phyloP scores from a whole-genome alignment of 2,797 vertebrate species.

The Microchirus variegatus region DNA sequence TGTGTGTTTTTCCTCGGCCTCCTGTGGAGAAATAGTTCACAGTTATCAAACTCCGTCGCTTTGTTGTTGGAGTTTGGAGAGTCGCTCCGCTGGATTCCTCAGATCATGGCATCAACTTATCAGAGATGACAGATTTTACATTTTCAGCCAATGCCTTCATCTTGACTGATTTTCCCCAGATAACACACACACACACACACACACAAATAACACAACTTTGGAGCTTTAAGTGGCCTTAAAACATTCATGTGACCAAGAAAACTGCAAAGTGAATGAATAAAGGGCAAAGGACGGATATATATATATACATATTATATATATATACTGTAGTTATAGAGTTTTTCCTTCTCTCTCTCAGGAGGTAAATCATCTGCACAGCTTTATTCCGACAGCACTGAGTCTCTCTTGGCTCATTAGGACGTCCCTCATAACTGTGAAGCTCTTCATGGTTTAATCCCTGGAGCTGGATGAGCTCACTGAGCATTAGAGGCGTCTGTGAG shows the following conservation, averaged over 20 bases:
- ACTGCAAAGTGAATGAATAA: slow-evolving; percentile 29
- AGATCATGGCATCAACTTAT: slow-evolving; percentile 25
- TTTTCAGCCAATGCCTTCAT: slow-evolving; percentile 16
- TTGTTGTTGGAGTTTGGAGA: too few relatives aligned
- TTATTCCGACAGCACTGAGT: slow-evolving; percentile 35
- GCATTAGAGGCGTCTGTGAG: slow-evolving; percentile 32
- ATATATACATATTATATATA: too few relatives aligned
- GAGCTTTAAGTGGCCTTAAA: slow-evolving; percentile 19
- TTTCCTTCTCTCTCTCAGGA: too few relatives aligned
- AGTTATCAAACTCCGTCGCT: slow-evolving; percentile 27
- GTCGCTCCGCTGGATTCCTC: slow-evolving; percentile 25
- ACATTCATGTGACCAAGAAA: slow-evolving; percentile 10
- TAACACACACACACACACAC: background rate
- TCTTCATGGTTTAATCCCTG: slow-evolving; percentile 45
- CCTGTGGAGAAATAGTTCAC: slow-evolving; percentile 26
- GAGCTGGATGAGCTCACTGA: slow-evolving; percentile 46
- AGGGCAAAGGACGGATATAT: slow-evolving; percentile 19
- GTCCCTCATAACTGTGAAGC: slow-evolving; percentile 52
- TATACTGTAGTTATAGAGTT: background rate
- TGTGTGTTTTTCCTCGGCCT: slow-evolving; percentile 33
- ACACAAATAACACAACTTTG: background rate
- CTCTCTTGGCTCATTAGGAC: slow-evolving; percentile 57
- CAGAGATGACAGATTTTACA: slow-evolving; percentile 33
- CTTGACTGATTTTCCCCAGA: slow-evolving; percentile 1
- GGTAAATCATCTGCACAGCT: slow-evolving; percentile 41